Conservation (phyloP, 1,140 invertebrate species). For the Drosophila nigromelanica region DNA sequence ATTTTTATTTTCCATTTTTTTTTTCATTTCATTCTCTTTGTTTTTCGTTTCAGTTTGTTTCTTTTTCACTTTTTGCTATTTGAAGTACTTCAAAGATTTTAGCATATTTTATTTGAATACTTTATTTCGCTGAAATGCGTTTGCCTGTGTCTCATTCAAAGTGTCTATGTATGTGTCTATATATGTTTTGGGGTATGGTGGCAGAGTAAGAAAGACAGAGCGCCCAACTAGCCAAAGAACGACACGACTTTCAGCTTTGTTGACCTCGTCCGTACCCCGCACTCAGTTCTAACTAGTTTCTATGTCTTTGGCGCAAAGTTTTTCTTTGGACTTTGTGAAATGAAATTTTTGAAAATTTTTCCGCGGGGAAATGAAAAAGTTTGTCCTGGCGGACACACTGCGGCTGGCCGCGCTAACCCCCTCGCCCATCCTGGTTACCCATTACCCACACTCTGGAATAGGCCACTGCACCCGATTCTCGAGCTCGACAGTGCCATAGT, state of each 20-base stretch:
- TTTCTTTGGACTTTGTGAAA: conserved; percentile 75
- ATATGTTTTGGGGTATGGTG: conserved; percentile 5
- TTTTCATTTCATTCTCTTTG: conserved; percentile 40
- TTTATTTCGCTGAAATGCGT: conserved; percentile 78
- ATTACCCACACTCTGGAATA: not conserved
- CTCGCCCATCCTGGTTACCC: not conserved
- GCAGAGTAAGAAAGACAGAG: not conserved
- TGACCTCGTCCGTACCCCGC: conserved; percentile 29
- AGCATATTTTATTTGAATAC: conserved; percentile 83
- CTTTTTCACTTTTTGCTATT: conserved; percentile 70
- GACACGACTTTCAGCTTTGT: conserved; percentile 78
- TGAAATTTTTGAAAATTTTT: conserved; percentile 83
- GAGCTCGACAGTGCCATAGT: conserved; percentile 56
- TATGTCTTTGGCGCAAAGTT: conserved; percentile 78
- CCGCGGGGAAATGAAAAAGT: conserved; percentile 82
- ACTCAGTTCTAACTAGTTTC: conserved; percentile 74
- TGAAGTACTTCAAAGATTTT: conserved; percentile 82
- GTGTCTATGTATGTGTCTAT: conserved; percentile 24
- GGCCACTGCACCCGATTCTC: conserved; percentile 21
- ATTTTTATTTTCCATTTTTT: conserved; percentile 42
- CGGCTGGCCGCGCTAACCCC: conserved; percentile 46
- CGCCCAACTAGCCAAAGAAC: conserved; percentile 46
- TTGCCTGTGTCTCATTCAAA: conserved; percentile 35
- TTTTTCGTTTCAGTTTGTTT: conserved; percentile 51
- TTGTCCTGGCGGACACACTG: conserved; percentile 76